Evolutionary conservation across 1,140 invertebrate species (phyloP), one percentile per base, ranked within the genome.

Genomic region (Saccostrea cuccullata): DNA sequence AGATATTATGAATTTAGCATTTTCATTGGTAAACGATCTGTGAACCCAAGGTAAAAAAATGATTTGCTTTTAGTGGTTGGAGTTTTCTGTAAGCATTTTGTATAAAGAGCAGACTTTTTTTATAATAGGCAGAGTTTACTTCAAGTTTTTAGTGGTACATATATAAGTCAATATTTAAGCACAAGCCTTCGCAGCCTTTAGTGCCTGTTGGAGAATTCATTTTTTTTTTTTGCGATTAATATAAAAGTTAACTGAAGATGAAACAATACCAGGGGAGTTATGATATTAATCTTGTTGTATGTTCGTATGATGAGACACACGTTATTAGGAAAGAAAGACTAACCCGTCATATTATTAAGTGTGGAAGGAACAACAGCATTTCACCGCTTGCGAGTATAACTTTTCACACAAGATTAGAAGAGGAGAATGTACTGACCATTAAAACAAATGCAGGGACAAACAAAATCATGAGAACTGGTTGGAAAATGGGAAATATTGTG

Each of bases 351-450:
- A 60, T 60, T 20, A 60, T 60, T 17, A 60, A 60, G 58, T 60
- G 13, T 60, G 58, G 58, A 60, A 60, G 20, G 20, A 60, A 60
- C 58, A 60, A 20, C 58, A 60, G 20, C 20, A 73, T 30, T 23
- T 73, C 26, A 26, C 67, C 20, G 9, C 67, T 73, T 73, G 67
- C 26, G 67, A 73, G 26, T 73, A 26, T 73, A 73, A 73, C 67
- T 23, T 26, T 30, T 12, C 20, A 23, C 26, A 73, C 67, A 73
- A 73, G 23, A 73, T 73, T 30, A 73, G 26, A 73, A 73, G 67
- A 30, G 67, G 67, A 36, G 67, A 73, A 26, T 20, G n/a, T 13
- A 30, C 12, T 30, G 67, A 73, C 13, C 67, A 73, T 73, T 73
- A 36, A 9, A 26, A 23, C 12, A 23, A 73, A 30, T 30, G 67